Conservation (phyloP, 2,797 vertebrate genomes). For the Megalops cyprinoides region DNA sequence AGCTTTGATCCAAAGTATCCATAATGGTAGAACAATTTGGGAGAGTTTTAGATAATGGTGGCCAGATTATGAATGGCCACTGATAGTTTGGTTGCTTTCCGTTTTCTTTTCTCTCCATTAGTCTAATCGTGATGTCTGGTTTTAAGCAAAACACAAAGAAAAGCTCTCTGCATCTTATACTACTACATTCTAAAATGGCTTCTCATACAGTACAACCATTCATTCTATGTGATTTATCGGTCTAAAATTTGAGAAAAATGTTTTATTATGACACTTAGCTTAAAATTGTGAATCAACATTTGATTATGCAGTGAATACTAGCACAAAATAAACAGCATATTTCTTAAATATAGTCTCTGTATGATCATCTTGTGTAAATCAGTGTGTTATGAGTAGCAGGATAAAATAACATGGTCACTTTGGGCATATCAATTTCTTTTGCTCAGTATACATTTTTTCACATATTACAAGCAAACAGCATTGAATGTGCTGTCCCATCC, state of each 20-base stretch:
- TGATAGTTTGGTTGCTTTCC: slow-evolving; percentile 17
- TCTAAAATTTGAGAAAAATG: no score
- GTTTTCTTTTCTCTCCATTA: slow-evolving; percentile 43
- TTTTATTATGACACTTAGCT: no score
- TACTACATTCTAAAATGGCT: no score
- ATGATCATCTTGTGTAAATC: neutral
- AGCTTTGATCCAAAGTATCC: slow-evolving; percentile 54
- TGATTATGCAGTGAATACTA: no score
- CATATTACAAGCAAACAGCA: neutral
- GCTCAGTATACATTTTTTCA: neutral
- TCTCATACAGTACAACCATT: no score
- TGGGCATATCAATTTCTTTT: neutral
- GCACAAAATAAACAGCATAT: no score
- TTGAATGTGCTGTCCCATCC: neutral
- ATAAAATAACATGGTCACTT: neutral
- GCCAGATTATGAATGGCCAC: slow-evolving; percentile 51
- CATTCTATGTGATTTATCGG: no score
- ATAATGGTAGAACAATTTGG: slow-evolving; percentile 46
- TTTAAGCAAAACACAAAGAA: neutral
- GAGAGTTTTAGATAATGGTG: slow-evolving; percentile 50
- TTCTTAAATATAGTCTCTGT: neutral
- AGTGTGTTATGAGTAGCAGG: neutral
- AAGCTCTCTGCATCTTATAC: neutral
- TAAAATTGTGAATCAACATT: no score
- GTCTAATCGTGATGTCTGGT: neutral